phyloP scores from a whole-genome alignment of 2,113 vertebrate genomes.

The Grammomys surdaster region DNA sequence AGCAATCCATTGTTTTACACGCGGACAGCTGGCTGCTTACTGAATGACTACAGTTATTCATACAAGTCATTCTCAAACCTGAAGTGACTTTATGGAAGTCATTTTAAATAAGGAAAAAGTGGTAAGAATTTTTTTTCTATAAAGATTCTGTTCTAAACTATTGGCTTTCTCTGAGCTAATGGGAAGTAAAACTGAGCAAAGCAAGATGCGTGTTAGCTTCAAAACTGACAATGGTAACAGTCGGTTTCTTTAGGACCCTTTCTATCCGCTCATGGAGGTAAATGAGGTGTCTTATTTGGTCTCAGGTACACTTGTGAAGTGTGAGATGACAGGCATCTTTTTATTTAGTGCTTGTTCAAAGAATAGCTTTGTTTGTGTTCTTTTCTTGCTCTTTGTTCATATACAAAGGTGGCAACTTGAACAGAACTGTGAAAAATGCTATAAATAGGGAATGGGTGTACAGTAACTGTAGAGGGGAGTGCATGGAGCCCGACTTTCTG shows the following conservation, averaged over 20 bases:
- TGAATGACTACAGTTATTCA: background rate
- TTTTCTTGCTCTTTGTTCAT: conserved; percentile 20
- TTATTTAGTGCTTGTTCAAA: conserved; percentile 42
- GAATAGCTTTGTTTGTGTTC: conserved; percentile 43
- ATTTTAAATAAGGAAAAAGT: conserved; percentile 48
- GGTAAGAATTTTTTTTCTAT: background rate
- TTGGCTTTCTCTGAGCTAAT: conserved; percentile 45
- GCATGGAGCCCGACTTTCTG: background rate
- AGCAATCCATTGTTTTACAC: conserved; percentile 47
- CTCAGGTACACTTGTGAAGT: conserved; percentile 20
- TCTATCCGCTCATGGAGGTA: background rate
- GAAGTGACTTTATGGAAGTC: conserved; percentile 49
- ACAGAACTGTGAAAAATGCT: background rate
- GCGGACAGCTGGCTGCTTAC: conserved; percentile 7
- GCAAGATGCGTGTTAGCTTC: conserved; percentile 6
- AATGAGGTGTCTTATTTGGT: conserved; percentile 10
- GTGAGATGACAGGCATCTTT: conserved; percentile 33
- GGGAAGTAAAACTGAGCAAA: conserved; percentile 23
- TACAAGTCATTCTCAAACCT: conserved; percentile 34
- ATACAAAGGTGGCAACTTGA: conserved; percentile 31
- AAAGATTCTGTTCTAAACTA: conserved; percentile 52
- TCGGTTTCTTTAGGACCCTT: conserved; percentile 8
- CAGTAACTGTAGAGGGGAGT: conserved; percentile 2
- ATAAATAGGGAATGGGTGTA: background rate
- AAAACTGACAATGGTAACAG: background rate